Evolutionary conservation across 2,888 invertebrate genomes (phyloP).

Genomic region (Athrips mouffetella): DNA sequence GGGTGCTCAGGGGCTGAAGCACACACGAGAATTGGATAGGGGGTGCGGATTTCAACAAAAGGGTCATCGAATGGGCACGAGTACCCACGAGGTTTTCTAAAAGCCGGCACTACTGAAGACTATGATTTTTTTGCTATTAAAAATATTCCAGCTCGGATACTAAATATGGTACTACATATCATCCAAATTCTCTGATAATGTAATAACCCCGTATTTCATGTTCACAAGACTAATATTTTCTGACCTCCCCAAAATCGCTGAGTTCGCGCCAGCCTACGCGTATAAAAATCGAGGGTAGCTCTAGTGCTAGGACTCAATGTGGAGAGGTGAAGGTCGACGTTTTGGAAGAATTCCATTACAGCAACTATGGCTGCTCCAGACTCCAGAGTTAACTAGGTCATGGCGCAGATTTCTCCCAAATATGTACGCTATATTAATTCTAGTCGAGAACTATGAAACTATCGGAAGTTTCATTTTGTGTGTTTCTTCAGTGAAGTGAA

Average conservation of each 20-base stretch:
- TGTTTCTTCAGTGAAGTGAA: too few species aligned
- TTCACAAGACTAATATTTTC: neutral
- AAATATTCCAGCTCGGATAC: too few species aligned
- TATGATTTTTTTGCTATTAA: too few species aligned
- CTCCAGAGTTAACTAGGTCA: slow-evolving; percentile 9
- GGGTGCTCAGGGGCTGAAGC: too few species aligned
- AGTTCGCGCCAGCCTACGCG: slow-evolving; percentile 4
- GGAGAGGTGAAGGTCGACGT: slow-evolving; percentile 12
- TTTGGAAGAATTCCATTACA: slow-evolving; percentile 20
- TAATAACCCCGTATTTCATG: too few species aligned
- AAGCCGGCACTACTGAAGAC: too few species aligned
- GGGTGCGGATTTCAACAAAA: too few species aligned
- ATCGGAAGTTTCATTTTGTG: neutral
- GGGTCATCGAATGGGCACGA: too few species aligned
- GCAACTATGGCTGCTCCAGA: neutral
- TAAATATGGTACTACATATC: too few species aligned
- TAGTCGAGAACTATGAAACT: neutral
- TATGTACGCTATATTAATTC: neutral
- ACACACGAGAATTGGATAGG: too few species aligned
- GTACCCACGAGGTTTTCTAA: too few species aligned
- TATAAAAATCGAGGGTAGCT: slow-evolving; percentile 13
- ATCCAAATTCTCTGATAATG: too few species aligned
- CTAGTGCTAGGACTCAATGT: slow-evolving; percentile 10
- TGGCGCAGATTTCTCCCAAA: neutral
- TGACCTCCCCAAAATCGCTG: neutral